Percentiles rank a stretch among this genome's conserved stretches.
Evolutionary conservation across 2,797 vertebrate species (phyloP).

Genomic region (Schizopygopsis pylzovi): DNA sequence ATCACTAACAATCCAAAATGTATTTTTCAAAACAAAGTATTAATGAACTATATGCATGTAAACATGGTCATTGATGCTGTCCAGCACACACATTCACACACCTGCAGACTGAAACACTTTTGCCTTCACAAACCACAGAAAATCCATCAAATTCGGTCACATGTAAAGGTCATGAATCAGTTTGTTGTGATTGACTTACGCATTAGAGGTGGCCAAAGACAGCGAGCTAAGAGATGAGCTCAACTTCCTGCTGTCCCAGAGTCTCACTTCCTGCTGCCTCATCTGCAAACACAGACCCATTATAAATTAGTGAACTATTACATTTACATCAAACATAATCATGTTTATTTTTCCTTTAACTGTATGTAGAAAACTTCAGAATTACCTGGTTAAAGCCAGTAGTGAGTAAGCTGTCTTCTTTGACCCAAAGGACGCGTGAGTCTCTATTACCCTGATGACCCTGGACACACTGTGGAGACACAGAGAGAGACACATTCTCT

Average conservation of each 20-base stretch:
- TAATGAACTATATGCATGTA: background rate
- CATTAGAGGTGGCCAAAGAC: constrained; percentile 83
- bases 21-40: background rate
- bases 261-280: constrained; percentile 85
- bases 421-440: constrained; percentile 86
- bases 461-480: constrained; percentile 76
- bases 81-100: constrained; percentile 9
- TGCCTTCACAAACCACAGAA: constrained; percentile 27
- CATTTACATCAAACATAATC: background rate
- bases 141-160: no score
- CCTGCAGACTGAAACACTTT: background rate
- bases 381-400: constrained; percentile 91
- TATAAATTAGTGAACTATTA: background rate
- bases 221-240: constrained; percentile 75
- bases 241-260: constrained; percentile 90
- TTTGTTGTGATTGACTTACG: constrained; percentile 77
- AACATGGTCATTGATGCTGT: background rate
- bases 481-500: background rate
- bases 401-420: constrained; percentile 84
- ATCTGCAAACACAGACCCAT: constrained; percentile 11
- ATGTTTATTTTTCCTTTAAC: background rate
- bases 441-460: constrained; percentile 88
- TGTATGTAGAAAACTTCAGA: background rate
- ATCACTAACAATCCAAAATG: background rate
- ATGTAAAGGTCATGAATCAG: background rate